Percentiles rank a stretch among this genome's conserved stretches.
Evolutionary conservation across 1,140 invertebrate species (phyloP).

Genomic region (Apis cerana): DNA sequence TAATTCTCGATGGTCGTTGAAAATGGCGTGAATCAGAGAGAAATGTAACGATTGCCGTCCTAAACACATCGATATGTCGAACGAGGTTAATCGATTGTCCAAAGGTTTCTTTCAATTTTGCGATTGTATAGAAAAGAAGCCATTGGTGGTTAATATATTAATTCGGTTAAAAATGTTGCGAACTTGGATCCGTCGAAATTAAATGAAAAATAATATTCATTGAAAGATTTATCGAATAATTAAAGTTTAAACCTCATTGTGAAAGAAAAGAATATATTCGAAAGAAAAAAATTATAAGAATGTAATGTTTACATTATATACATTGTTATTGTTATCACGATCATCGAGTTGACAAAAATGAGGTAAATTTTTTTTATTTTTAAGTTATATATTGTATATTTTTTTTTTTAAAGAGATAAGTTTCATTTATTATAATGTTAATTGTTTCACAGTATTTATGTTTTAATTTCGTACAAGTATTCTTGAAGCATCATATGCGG

Average conservation of each 20-base stretch:
- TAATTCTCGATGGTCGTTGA: constrained; percentile 42
- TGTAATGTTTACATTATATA: not conserved
- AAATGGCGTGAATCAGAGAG: constrained; percentile 14
- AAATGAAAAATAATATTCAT: constrained; percentile 12
- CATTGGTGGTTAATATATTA: not conserved
- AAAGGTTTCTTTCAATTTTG: constrained; percentile 30
- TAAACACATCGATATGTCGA: constrained; percentile 75
- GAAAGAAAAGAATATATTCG: not conserved
- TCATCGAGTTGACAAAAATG: constrained; percentile 43
- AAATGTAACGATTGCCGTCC: constrained; percentile 74
- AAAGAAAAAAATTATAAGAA: not conserved
- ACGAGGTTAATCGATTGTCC: constrained; percentile 31
- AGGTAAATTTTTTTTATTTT: not conserved
- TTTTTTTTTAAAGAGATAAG: not conserved
- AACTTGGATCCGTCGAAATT: constrained; percentile 38
- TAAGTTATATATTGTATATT: not conserved
- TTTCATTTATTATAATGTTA: constrained; percentile 13
- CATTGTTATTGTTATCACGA: constrained; percentile 1
- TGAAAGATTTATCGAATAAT: not conserved
- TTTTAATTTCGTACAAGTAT: constrained; percentile 27
- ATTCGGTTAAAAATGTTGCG: constrained; percentile 2
- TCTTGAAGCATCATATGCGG: not conserved
- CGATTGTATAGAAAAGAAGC: constrained; percentile 28
- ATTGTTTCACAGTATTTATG: constrained; percentile 33
- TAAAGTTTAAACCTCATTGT: not conserved